Percentiles rank a stretch among this genome's conserved stretches.
Conservation (phyloP, 2,113 vertebrate species). For the Oceanites oceanicus region DNA sequence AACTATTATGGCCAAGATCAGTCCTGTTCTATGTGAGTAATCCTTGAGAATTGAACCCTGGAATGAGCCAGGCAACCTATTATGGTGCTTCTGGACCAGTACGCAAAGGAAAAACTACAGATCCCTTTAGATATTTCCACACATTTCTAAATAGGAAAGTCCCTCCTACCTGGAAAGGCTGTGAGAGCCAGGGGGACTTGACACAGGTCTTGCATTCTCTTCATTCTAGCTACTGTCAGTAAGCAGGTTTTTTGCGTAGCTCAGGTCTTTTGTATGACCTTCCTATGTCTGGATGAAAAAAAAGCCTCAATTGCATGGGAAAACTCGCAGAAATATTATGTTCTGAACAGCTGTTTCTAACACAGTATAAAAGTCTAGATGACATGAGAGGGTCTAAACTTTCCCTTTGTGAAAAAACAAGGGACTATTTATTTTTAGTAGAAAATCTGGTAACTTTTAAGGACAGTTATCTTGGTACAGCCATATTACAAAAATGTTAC, state of each 20-base stretch:
- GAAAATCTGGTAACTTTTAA: not conserved
- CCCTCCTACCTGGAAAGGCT: not conserved
- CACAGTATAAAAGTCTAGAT: not conserved
- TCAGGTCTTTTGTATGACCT: not conserved
- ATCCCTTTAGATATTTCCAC: not conserved
- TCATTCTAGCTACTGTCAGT: not conserved
- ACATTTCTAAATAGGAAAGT: not conserved
- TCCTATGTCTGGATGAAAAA: not conserved
- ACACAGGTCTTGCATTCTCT: not conserved
- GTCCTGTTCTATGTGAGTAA: not conserved
- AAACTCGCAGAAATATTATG: not conserved
- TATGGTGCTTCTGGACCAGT: not conserved
- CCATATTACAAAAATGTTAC: not conserved
- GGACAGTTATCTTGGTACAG: not conserved
- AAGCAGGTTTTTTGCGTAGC: not conserved
- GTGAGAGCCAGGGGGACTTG: not conserved
- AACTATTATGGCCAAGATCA: not conserved
- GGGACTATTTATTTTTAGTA: not conserved
- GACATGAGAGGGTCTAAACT: not conserved
- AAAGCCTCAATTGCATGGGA: not conserved
- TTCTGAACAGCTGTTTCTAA: not conserved
- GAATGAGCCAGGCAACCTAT: not conserved
- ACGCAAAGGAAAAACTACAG: not conserved
- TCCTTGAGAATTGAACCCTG: not conserved
- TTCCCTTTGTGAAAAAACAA: not conserved